Conservation (phyloP, 2,888 invertebrate genomes). For the Aphodius sticticus region DNA sequence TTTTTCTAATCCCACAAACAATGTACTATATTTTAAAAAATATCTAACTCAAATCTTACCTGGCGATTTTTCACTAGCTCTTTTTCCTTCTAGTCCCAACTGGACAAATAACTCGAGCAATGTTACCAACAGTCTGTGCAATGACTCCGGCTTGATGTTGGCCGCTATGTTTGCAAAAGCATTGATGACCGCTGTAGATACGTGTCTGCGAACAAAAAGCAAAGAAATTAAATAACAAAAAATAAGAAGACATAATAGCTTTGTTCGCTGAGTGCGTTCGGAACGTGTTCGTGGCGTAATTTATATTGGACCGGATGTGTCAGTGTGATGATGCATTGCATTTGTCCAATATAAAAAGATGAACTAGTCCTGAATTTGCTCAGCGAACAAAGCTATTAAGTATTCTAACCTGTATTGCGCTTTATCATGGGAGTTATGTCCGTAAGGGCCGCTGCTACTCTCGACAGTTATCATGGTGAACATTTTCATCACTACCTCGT, state of each 20-base stretch:
- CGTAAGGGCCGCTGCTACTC: constrained; percentile 81
- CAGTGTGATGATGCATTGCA: too few species aligned
- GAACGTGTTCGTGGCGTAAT: too few species aligned
- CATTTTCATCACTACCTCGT: constrained; percentile 98
- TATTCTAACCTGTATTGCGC: constrained; percentile 63
- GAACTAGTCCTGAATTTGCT: too few species aligned
- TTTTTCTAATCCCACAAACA: not conserved
- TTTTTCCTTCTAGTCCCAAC: constrained; percentile 94
- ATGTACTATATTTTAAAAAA: not conserved
- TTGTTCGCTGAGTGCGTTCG: too few species aligned
- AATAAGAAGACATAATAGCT: not conserved
- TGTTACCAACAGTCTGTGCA: constrained; percentile 85
- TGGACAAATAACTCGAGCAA: constrained; percentile 97
- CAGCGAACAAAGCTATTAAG: too few species aligned
- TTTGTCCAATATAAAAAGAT: too few species aligned
- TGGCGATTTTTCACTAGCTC: constrained; percentile 92
- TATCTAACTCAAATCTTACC: constrained; percentile 46
- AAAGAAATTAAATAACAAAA: constrained; percentile 14
- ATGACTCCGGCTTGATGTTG: constrained; percentile 86
- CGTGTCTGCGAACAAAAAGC: constrained; percentile 68
- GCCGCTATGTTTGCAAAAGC: constrained; percentile 96
- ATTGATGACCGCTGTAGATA: constrained; percentile 94
- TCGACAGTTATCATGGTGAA: constrained; percentile 95
- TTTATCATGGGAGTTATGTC: constrained; percentile 68
- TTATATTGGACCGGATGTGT: too few species aligned